Base-by-base conservation (phyloP, 2,113 vertebrate genomes). In the Dicentrarchus labrax region DNA sequence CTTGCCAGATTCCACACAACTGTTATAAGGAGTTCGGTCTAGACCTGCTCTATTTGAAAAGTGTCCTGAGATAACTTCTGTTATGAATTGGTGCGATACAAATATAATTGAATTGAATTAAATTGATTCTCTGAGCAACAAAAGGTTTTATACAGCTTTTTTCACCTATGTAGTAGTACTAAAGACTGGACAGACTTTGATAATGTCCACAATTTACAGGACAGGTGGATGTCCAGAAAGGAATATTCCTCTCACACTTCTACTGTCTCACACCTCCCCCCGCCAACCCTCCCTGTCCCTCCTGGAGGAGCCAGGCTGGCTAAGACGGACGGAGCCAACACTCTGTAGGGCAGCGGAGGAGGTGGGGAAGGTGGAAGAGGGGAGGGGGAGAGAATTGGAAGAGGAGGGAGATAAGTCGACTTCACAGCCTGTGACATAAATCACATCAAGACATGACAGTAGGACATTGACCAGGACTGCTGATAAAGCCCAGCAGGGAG, bases 401-500 rank as follows among this genome's bases (percentile, higher is more conserved):
- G 78, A 78, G 86, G 78, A 75, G 91, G 92, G 93, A 96, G 97
- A 97, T 97, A 97, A 97, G 96, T 96, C 92, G 93, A 96, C 96
- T 95, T 96, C 95, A 94, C 95, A 95, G 94, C 94, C 95, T 72
- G 88, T 94, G 96, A 96, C 96, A 97, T 97, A 96, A 97, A 97
- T 97, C 96, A 97, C 96, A 96, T 90, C 88, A 94, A 95, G 95
- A 96, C 96, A 96, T 97, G 96, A 97, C 96, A 96, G 95, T 91
- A 94, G 96, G 96, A 98, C 96, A 96, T 93, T 97, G 96, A 97
- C 95, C 97, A 97, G 97, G 96, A 94, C 95, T 91, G 48, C 95
- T 94, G 97, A 97, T 97, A 97, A 97, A 94, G 86, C 87, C 81
- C 90, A 92, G 91, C 88, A 91, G 91, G 86, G 94, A 94, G 91